phyloP scores from a whole-genome alignment of 2,888 invertebrate species.

The Clistopyga incitator region DNA sequence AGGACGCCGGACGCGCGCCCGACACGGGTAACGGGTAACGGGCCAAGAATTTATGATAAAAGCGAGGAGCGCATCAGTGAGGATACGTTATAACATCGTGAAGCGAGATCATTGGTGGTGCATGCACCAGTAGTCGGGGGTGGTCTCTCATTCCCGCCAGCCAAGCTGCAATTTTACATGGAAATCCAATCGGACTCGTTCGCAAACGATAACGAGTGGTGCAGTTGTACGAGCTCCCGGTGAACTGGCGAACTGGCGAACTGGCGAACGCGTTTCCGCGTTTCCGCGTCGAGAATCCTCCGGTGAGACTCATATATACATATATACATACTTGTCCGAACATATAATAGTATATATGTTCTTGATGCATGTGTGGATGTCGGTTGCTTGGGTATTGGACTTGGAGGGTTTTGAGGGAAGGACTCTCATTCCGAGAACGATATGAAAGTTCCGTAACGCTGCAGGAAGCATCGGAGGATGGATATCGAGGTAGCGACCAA shows the following conservation, averaged over 20 bases:
- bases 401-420: constrained; percentile 16
- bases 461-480: constrained; percentile 20
- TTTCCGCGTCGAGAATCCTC: constrained; percentile 57
- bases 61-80: constrained; percentile 31
- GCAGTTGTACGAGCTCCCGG: constrained; percentile 63
- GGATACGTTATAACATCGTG: constrained; percentile 47
- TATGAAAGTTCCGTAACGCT: constrained; percentile 33
- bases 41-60: constrained; percentile 63
- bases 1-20: constrained; percentile 34
- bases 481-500: constrained; percentile 8
- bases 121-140: constrained; percentile 47
- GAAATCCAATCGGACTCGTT: constrained; percentile 67
- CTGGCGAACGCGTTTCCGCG: too few relatives aligned
- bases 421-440: constrained; percentile 32
- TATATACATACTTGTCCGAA: constrained; percentile 29
- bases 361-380: constrained; percentile 6
- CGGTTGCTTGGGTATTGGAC: constrained; percentile 25
- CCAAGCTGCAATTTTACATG: constrained; percentile 66
- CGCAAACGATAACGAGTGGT: constrained; percentile 66
- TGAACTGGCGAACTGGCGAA: constrained; percentile 40
- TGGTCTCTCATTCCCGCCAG: constrained; percentile 43
- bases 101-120: constrained; percentile 33
- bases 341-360: constrained; percentile 17
- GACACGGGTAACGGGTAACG: too few relatives aligned
- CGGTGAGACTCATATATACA: constrained; percentile 38